A percentile compares a stretch with the other conserved stretches of the same genome.
phyloP scores from a whole-genome alignment of 2,797 vertebrate species.

The Champsocephalus esox region DNA sequence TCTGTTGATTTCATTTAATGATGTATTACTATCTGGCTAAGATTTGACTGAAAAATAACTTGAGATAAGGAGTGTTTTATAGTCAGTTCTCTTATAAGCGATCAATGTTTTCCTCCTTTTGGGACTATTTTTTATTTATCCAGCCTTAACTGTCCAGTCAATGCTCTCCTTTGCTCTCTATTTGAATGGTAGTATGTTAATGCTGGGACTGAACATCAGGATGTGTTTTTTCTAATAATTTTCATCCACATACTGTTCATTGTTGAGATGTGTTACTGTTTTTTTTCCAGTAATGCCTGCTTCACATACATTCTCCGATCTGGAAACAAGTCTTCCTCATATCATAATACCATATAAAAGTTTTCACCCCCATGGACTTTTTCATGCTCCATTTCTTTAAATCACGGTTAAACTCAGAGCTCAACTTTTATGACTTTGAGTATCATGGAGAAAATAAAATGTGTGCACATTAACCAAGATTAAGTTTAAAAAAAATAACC shows the following conservation, averaged over 20 bases:
- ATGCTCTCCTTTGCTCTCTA: not conserved
- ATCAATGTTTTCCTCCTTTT: not conserved
- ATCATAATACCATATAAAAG: slow-evolving; percentile 20
- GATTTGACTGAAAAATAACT: not conserved
- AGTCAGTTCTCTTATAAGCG: not conserved
- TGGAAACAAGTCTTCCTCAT: slow-evolving; percentile 12
- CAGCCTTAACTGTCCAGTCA: not conserved
- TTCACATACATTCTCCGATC: not conserved
- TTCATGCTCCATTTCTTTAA: slow-evolving; percentile 6
- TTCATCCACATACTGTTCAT: not conserved
- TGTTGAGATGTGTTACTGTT: not conserved
- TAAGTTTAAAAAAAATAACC: not conserved
- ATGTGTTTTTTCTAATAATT: not conserved
- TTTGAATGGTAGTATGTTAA: not conserved
- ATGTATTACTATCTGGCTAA: not conserved
- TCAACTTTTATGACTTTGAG: not conserved
- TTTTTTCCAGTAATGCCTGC: not conserved
- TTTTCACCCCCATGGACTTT: slow-evolving; percentile 3
- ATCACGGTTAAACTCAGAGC: not conserved
- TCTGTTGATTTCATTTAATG: not conserved
- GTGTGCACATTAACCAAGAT: not conserved
- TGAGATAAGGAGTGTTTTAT: not conserved
- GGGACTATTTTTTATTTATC: not conserved
- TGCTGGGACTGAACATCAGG: not conserved
- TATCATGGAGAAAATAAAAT: not conserved